These are phyloP conservation scores for Dendrolimus punctatus DNA, from an alignment of 1,140 invertebrate species.

Conservation along the genomic window DNA sequence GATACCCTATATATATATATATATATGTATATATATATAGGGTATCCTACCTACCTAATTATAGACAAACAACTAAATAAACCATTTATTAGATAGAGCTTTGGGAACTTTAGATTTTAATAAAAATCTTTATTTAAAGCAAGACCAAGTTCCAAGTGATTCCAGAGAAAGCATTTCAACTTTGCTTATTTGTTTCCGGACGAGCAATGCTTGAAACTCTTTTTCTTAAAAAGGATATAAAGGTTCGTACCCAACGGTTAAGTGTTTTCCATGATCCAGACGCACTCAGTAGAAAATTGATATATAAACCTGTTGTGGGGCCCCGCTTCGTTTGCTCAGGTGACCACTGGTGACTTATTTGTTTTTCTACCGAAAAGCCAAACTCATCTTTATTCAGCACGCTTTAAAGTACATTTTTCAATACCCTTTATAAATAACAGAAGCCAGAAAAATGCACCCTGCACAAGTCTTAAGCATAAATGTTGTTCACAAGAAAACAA, in stretches of 20 bases:
- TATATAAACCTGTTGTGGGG: constrained; percentile 60
- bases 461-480: constrained; percentile 50
- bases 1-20: too few relatives aligned
- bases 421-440: constrained; percentile 21
- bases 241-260: constrained; percentile 37
- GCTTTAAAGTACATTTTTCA: constrained; percentile 22
- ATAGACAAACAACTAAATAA: too few relatives aligned
- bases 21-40: too few relatives aligned
- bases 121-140: too few relatives aligned
- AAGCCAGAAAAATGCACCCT: constrained; percentile 54
- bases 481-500: constrained; percentile 48
- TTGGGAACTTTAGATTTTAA: too few relatives aligned
- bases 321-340: constrained; percentile 46
- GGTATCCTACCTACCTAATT: too few relatives aligned
- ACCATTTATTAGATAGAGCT: too few relatives aligned
- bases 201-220: constrained; percentile 14
- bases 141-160: background rate
- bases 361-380: constrained; percentile 16
- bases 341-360: constrained; percentile 50
- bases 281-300: constrained; percentile 67
- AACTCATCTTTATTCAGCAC: constrained; percentile 18
- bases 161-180: constrained; percentile 4
- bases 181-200: constrained; percentile 1
- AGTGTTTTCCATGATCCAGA: constrained; percentile 60
- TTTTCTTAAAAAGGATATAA: constrained; percentile 32